Evolutionary conservation across 2,888 invertebrate genomes (phyloP).

Genomic region (Eilema caniola): DNA sequence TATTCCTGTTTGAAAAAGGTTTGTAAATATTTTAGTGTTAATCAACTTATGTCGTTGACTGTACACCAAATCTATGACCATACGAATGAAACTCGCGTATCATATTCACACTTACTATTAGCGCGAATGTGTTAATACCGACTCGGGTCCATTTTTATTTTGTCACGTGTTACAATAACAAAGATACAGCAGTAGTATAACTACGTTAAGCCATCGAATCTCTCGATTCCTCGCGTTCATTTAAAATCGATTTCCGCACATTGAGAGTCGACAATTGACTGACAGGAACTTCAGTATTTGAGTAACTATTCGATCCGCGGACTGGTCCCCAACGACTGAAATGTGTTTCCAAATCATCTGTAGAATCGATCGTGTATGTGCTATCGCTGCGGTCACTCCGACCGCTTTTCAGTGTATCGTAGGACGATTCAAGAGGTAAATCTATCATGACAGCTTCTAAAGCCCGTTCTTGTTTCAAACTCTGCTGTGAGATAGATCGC

Average conservation of each 20-base stretch:
- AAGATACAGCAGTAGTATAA: neutral
- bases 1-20: no score
- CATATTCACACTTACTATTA: neutral
- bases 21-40: no score
- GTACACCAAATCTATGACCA: no score
- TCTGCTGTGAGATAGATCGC: conserved; percentile 76
- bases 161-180: neutral
- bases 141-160: neutral
- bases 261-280: conserved; percentile 79
- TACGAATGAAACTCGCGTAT: no score
- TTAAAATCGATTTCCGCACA: conserved; percentile 60
- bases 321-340: conserved; percentile 84
- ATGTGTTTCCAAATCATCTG: conserved; percentile 57
- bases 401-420: conserved; percentile 60
- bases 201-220: conserved; percentile 67
- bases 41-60: no score
- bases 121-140: neutral
- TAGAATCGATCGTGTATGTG: conserved; percentile 58
- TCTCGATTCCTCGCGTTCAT: conserved; percentile 58
- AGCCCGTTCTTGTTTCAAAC: conserved; percentile 75
- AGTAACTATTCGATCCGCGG: conserved; percentile 84
- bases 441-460: conserved; percentile 81
- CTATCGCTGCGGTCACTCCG: conserved; percentile 55
- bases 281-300: conserved; percentile 69
- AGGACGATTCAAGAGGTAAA: conserved; percentile 66